Conservation (phyloP, 1,140 invertebrate species). For the Drosophila yakuba region DNA sequence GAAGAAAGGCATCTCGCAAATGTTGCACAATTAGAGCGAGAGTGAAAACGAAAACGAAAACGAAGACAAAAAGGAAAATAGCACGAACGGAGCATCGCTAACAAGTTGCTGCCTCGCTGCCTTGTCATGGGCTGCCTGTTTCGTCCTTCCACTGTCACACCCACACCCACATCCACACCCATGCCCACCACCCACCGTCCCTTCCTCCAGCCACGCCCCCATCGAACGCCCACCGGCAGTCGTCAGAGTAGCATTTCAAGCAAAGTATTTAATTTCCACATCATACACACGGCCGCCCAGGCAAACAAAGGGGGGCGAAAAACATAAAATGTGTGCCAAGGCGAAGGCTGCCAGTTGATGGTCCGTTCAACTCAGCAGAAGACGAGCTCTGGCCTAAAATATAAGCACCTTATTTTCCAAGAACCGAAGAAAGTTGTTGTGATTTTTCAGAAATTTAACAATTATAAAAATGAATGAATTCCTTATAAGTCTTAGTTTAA, state of each 20-base stretch:
- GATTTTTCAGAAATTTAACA: not conserved
- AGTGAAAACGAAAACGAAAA: conserved; percentile 34
- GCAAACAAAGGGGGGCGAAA: conserved; percentile 55
- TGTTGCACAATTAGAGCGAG: conserved; percentile 67
- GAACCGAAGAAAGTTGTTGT: not conserved
- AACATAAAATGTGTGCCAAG: conserved; percentile 76
- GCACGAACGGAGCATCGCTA: conserved; percentile 38
- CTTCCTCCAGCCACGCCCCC: conserved; percentile 16
- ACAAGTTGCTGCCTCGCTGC: conserved; percentile 68
- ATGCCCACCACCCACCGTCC: not conserved
- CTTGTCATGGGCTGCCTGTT: conserved; percentile 27
- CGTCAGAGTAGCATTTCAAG: conserved; percentile 73
- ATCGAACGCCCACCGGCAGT: conserved; percentile 2
- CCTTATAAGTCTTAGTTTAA: no score
- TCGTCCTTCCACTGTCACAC: conserved; percentile 27
- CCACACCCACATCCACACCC: conserved; percentile 3
- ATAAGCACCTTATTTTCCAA: not conserved
- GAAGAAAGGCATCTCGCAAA: conserved; percentile 60
- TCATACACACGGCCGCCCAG: conserved; percentile 59
- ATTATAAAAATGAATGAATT: no score
- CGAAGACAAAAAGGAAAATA: conserved; percentile 23
- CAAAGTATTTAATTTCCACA: conserved; percentile 80
- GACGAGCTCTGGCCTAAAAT: not conserved
- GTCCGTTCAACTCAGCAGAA: conserved; percentile 22
- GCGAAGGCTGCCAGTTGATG: conserved; percentile 67